Base-by-base conservation (phyloP, 1,140 invertebrate genomes). In the Ephestia elutella region DNA sequence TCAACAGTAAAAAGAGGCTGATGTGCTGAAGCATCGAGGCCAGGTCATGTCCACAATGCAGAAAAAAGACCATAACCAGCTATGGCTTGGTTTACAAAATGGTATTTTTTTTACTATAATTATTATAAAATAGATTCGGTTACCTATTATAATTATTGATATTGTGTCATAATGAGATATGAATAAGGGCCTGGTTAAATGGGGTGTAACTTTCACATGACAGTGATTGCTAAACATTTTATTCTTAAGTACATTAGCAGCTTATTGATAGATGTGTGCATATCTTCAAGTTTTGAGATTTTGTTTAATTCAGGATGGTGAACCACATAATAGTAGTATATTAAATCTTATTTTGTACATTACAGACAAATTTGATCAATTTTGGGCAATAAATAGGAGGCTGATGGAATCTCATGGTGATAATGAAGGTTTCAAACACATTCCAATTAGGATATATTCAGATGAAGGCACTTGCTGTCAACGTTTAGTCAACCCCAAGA, bases 341-440 rank as follows among this genome's bases (percentile, higher is more conserved):
- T 15, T 44, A 15, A 17, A 15, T 44, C n/a, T 15, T n/a, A 5
- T 15, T 15, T 32, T 44, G 5, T 44, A 44, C n/a, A 49, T 87
- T 91, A 60, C 83, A 96, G 96, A 99, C 81, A 99, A 98, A 90
- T 99, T 99, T 90, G 98, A 99, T 86, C 97, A 99, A 85, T 99
- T 99, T 87, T 99, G 98, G 98, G 93, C 96, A 5, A 94, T 99
- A 10, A 99, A 99, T 83, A 92, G 96, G 68, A 94, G 96, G 78
- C 86, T 99, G 53, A 99, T 99, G 98, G 97, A 98, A 84, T 90
- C 93, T 8, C 90, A 82, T 61, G 89, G 90, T 56, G 93, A 94
- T 25, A 91, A 91, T 81, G 95, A 97, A 67, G 91, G 92, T 25
- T 99, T 99, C 79, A 96, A 96, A 87, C 92, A 96, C 83, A 97